Conservation (phyloP, 2,797 vertebrate species). For the Microctenopoma lineatum region DNA sequence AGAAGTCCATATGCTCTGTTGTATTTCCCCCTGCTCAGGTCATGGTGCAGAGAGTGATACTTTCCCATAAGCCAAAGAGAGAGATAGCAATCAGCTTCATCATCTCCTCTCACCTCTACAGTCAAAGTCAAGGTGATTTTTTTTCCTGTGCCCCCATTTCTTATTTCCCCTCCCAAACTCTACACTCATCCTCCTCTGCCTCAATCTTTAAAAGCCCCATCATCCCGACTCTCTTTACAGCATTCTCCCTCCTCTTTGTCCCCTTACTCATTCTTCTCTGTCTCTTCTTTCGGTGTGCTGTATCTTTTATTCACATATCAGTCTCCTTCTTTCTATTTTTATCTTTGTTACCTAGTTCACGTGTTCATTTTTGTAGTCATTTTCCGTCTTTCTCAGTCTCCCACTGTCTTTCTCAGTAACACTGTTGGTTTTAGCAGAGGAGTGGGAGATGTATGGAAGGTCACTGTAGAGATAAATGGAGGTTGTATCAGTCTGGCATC, state of each 20-base stretch:
- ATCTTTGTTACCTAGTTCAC: not conserved
- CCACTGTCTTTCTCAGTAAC: not conserved
- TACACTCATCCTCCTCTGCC: constrained; percentile 14
- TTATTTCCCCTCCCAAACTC: constrained; percentile 5
- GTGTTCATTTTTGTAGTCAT: not conserved
- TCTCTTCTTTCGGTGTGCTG: not conserved
- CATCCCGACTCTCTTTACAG: not conserved
- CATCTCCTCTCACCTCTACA: constrained; percentile 50
- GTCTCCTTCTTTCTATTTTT: constrained; percentile 8
- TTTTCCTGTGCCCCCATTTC: not conserved
- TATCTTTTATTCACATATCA: constrained; percentile 35
- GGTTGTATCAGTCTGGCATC: constrained; percentile 60
- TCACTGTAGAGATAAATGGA: constrained; percentile 60
- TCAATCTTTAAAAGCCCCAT: constrained; percentile 15
- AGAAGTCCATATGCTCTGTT: not conserved
- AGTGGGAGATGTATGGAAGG: constrained; percentile 44
- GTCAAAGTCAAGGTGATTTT: constrained; percentile 42
- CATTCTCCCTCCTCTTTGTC: not conserved
- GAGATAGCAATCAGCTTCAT: constrained; percentile 53
- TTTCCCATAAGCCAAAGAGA: constrained; percentile 20
- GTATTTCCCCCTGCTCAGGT: not conserved
- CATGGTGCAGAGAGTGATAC: constrained; percentile 14
- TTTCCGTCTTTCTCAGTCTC: not conserved
- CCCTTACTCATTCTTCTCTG: constrained; percentile 14
- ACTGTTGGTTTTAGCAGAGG: constrained; percentile 20